These are phyloP conservation scores for Myotis findleyi DNA, from an alignment of 2,797 vertebrate species.

Conservation along the genomic window DNA sequence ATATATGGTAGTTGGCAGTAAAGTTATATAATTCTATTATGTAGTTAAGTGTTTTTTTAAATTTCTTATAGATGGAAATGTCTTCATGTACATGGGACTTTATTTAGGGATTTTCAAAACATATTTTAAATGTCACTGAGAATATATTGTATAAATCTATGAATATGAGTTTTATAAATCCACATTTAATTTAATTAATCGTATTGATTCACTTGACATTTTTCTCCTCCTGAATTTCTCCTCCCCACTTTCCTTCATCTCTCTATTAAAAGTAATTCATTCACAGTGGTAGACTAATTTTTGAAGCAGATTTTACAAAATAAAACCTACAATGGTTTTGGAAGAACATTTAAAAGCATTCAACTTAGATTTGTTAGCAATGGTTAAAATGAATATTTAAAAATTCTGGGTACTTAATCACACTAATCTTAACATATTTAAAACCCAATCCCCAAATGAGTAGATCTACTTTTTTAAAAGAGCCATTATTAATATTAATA, in stretches of 20 bases:
- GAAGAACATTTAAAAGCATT: slow-evolving; percentile 67
- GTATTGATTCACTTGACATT: slow-evolving; percentile 76
- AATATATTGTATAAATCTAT: slow-evolving; percentile 69
- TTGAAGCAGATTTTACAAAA: slow-evolving; percentile 72
- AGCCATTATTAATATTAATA: slow-evolving; percentile 63
- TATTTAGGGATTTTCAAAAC: slow-evolving; percentile 76
- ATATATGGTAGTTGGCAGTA: slow-evolving; percentile 34
- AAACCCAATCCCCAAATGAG: slow-evolving; percentile 45
- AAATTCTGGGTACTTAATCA: slow-evolving; percentile 62
- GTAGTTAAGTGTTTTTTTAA: slow-evolving; percentile 4
- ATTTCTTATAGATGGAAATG: slow-evolving; percentile 67
- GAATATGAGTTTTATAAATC: slow-evolving; percentile 75
- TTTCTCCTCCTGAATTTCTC: slow-evolving; percentile 63
- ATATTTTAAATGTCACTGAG: slow-evolving; percentile 72
- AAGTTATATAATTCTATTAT: slow-evolving; percentile 64
- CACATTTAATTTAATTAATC: slow-evolving; percentile 79
- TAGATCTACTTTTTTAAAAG: slow-evolving; percentile 48
- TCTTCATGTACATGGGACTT: slow-evolving; percentile 62
- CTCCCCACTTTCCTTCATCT: slow-evolving; percentile 34
- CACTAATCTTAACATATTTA: slow-evolving; percentile 70
- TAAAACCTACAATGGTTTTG: slow-evolving; percentile 68
- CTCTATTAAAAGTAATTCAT: slow-evolving; percentile 66
- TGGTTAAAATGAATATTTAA: slow-evolving; percentile 72
- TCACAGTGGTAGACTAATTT: slow-evolving; percentile 71
- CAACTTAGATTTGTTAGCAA: slow-evolving; percentile 63